Percentiles rank a stretch among this genome's conserved stretches.
Conservation (phyloP, 2,113 vertebrate species). For the Dipodomys merriami region DNA sequence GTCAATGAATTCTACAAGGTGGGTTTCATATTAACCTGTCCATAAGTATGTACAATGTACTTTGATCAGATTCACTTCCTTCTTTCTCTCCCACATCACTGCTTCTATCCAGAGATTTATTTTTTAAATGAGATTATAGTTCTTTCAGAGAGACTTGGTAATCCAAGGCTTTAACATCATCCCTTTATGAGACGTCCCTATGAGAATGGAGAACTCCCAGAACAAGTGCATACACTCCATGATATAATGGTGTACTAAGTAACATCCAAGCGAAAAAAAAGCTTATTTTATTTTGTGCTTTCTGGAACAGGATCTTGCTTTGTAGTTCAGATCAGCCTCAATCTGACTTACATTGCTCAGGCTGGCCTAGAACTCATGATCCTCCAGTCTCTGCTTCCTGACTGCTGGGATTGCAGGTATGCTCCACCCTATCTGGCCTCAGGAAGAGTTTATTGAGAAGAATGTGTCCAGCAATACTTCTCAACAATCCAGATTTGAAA, state of each 20-base stretch:
- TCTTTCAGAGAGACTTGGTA: not conserved
- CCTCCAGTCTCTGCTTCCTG: not conserved
- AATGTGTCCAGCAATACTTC: not conserved
- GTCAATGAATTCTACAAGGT: too few relatives aligned
- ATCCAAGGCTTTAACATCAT: too few relatives aligned
- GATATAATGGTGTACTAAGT: rapidly evolving
- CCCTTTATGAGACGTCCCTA: not conserved
- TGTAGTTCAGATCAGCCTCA: too few relatives aligned
- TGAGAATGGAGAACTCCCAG: not conserved
- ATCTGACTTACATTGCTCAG: not conserved
- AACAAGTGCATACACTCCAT: not conserved
- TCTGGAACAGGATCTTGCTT: not conserved
- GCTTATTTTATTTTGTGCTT: not conserved
- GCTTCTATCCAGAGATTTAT: not conserved
- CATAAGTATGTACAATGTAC: too few relatives aligned
- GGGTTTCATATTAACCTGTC: too few relatives aligned
- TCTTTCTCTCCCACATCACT: too few relatives aligned
- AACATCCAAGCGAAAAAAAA: not conserved
- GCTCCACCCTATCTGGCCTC: not conserved
- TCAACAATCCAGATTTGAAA: not conserved
- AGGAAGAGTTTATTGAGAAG: not conserved
- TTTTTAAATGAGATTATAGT: not conserved
- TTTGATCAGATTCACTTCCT: too few relatives aligned
- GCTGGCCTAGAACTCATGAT: not conserved
- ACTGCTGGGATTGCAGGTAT: not conserved